A percentile compares a stretch with the other conserved stretches of the same genome.
These are phyloP conservation scores for Alethe castanea DNA, from an alignment of 2,113 vertebrate species.

Conservation along the genomic window DNA sequence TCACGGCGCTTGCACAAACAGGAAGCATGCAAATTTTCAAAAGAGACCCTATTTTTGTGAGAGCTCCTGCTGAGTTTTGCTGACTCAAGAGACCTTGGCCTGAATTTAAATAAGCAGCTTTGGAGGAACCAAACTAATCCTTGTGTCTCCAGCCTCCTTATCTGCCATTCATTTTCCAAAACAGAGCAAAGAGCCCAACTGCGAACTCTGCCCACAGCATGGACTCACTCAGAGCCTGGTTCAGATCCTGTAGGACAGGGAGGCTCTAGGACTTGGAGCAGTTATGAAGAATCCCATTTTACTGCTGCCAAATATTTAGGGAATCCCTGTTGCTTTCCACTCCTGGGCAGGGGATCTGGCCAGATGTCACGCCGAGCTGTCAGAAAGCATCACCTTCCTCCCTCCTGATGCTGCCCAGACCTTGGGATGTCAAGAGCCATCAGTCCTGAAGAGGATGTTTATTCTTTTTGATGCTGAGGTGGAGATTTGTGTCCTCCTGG, in stretches of 20 bases:
- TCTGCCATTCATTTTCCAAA: neutral
- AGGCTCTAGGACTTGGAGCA: neutral
- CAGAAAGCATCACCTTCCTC: neutral
- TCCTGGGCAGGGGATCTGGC: neutral
- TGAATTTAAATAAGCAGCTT: conserved; percentile 46
- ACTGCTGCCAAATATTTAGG: neutral
- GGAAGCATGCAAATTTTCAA: conserved; percentile 62
- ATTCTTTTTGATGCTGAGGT: neutral
- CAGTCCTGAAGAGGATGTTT: neutral
- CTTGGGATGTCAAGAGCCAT: neutral
- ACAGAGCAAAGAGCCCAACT: neutral
- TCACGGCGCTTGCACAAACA: conserved; percentile 58
- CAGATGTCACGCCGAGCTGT: neutral
- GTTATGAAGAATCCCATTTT: neutral
- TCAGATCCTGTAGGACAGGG: neutral
- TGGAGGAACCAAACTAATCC: neutral
- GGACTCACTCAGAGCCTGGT: neutral
- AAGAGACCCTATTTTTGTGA: conserved; percentile 65
- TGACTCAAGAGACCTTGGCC: conserved; percentile 60
- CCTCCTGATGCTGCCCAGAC: conserved; percentile 15
- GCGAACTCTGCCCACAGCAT: neutral
- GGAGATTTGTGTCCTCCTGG: neutral
- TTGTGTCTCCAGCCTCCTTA: neutral
- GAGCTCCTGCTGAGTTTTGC: conserved; percentile 50
- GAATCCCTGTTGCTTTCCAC: conserved; percentile 22